Conservation (phyloP, 1,140 invertebrate species). For the Stratiolaelaps scimitus region DNA sequence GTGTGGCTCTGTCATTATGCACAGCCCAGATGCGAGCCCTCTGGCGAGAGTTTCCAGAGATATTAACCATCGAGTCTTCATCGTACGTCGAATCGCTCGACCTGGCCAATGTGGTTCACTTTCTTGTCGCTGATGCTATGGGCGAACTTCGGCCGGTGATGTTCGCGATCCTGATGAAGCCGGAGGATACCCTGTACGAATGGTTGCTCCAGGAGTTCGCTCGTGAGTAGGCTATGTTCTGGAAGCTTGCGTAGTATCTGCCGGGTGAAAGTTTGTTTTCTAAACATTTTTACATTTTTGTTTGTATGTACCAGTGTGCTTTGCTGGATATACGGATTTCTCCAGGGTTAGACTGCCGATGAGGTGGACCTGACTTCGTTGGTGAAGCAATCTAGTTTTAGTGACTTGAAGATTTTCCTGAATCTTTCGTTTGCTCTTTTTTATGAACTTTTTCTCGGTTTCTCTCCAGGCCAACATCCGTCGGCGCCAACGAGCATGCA, state of each 20-base stretch:
- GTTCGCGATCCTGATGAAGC: constrained; percentile 7
- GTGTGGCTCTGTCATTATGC: background rate
- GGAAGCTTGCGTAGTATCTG: too few species aligned
- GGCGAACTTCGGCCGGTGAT: constrained; percentile 6
- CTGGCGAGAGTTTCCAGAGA: background rate
- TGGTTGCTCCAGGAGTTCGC: constrained; percentile 16
- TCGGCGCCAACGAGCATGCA: background rate
- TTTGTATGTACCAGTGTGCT: too few species aligned
- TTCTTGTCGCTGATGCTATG: constrained; percentile 12
- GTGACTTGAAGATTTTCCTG: too few species aligned
- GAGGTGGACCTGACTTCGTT: too few species aligned
- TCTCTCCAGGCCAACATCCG: constrained; percentile 16
- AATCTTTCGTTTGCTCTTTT: too few species aligned
- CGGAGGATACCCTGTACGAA: constrained; percentile 1
- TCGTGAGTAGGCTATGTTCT: background rate
- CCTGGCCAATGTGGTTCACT: background rate
- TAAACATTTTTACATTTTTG: too few species aligned
- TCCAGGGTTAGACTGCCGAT: too few species aligned
- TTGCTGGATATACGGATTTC: too few species aligned
- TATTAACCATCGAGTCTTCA: constrained; percentile 12
- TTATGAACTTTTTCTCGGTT: background rate
- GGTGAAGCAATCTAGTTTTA: too few species aligned
- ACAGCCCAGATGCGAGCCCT: constrained; percentile 16
- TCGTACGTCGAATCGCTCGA: constrained; percentile 2
- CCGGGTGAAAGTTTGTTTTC: too few species aligned